Percentiles rank a stretch among this genome's conserved stretches.
phyloP scores from a whole-genome alignment of 2,113 vertebrate genomes.

The Callipepla californica region DNA sequence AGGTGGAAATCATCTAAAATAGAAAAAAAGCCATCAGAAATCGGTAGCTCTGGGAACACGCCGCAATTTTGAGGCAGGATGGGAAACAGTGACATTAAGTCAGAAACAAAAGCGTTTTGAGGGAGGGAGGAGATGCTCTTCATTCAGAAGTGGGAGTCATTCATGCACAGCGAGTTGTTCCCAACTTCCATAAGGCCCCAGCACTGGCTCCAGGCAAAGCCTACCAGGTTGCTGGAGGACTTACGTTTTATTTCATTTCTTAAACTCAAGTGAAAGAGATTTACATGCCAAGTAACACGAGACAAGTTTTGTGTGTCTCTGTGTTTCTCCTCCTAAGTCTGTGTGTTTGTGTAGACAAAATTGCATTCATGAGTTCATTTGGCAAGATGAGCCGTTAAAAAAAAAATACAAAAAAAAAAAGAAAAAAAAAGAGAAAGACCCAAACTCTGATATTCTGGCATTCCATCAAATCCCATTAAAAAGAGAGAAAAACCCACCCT shows the following conservation, averaged over 20 bases:
- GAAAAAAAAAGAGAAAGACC: not conserved
- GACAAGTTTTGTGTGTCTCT: not conserved
- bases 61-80: not conserved
- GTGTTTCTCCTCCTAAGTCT: not conserved
- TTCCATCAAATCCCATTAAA: constrained; percentile 48
- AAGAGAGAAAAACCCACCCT: constrained; percentile 45
- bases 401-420: not conserved
- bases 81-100: not conserved
- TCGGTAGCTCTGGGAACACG: not conserved
- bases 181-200: not conserved
- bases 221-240: not conserved
- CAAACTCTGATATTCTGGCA: constrained; percentile 43
- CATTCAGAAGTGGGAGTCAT: not conserved
- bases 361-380: constrained; percentile 25
- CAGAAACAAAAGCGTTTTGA: not conserved
- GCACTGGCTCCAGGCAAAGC: not conserved
- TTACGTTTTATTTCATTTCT: not conserved
- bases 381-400: not conserved
- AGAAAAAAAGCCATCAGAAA: not conserved
- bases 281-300: not conserved
- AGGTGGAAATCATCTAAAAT: constrained; percentile 6
- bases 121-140: not conserved
- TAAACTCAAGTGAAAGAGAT: not conserved
- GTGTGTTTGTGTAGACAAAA: constrained; percentile 10
- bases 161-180: not conserved